Conservation (phyloP, 2,888 invertebrate genomes). For the Deroplatys truncata region DNA sequence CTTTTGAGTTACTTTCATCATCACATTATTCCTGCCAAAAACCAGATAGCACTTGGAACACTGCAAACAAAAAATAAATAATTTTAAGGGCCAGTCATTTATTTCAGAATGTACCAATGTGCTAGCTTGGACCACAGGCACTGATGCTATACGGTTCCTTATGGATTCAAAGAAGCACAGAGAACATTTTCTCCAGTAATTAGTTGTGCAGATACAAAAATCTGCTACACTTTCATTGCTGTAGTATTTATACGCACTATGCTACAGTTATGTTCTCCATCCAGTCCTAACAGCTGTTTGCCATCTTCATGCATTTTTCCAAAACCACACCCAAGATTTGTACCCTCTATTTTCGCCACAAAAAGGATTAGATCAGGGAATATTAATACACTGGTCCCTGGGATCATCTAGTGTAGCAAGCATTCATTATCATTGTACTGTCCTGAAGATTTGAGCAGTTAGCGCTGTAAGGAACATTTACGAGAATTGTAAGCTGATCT, state of each 20-base stretch:
- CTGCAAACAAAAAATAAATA: not conserved
- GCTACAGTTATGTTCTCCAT: too few species aligned
- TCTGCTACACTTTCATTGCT: too few species aligned
- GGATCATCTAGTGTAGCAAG: not conserved
- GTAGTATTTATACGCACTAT: too few species aligned
- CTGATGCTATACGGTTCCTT: not conserved
- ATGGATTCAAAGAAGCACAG: too few species aligned
- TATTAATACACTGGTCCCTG: too few species aligned
- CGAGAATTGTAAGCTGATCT: not conserved
- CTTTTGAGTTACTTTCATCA: not conserved
- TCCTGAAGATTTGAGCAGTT: not conserved
- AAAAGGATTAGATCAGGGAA: too few species aligned
- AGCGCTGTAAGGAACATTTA: not conserved
- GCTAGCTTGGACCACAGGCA: not conserved
- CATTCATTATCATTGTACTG: not conserved
- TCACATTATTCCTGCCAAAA: not conserved
- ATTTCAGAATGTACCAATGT: not conserved
- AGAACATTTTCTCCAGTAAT: too few species aligned
- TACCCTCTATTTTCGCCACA: too few species aligned
- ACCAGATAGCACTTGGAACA: not conserved
- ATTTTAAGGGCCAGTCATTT: not conserved
- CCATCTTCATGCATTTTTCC: too few species aligned
- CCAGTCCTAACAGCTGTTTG: too few species aligned
- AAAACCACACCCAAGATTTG: too few species aligned
- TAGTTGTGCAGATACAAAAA: too few species aligned